phyloP scores from a whole-genome alignment of 2,797 vertebrate genomes.

The Tachyglossus aculeatus region DNA sequence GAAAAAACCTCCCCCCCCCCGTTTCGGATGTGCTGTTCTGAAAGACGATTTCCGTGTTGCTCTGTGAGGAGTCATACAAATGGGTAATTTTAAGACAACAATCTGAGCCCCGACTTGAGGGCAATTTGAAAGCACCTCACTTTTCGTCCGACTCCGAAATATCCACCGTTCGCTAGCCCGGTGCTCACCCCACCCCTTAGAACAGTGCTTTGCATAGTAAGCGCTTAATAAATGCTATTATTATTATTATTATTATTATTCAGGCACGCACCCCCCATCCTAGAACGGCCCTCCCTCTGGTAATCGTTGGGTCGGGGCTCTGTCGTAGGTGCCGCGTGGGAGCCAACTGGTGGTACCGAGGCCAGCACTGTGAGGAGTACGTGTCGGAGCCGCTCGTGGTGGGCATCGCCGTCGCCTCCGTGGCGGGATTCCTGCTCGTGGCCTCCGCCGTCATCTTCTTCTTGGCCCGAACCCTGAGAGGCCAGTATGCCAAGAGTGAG shows the following conservation, averaged over 20 bases:
- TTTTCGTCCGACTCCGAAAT: not conserved
- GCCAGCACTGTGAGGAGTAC: conserved; percentile 92
- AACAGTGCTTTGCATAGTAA: not conserved
- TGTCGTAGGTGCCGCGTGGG: conserved; percentile 87
- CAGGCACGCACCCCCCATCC: too few species aligned
- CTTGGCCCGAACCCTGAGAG: conserved; percentile 82
- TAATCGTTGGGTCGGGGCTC: not conserved
- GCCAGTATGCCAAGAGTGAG: conserved; percentile 82
- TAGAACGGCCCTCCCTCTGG: too few species aligned
- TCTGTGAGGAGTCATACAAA: not conserved
- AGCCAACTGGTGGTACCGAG: conserved; percentile 96
- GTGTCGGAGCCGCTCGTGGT: conserved; percentile 91
- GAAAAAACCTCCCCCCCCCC: too few species aligned
- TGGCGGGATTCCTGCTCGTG: conserved; percentile 85
- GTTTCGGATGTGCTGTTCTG: conserved; percentile 7
- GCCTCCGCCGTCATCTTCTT: conserved; percentile 83
- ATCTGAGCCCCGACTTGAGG: too few species aligned
- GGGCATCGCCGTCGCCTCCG: conserved; percentile 85
- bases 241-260: too few species aligned
- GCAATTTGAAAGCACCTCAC: not conserved
- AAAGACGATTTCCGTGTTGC: not conserved
- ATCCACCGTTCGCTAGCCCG: not conserved
- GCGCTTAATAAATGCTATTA: too few species aligned
- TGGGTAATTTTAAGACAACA: not conserved
- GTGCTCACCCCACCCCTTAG: not conserved